Evolutionary conservation across 2,888 invertebrate genomes (phyloP).

Genomic region (Dolichopus griseipennis): DNA sequence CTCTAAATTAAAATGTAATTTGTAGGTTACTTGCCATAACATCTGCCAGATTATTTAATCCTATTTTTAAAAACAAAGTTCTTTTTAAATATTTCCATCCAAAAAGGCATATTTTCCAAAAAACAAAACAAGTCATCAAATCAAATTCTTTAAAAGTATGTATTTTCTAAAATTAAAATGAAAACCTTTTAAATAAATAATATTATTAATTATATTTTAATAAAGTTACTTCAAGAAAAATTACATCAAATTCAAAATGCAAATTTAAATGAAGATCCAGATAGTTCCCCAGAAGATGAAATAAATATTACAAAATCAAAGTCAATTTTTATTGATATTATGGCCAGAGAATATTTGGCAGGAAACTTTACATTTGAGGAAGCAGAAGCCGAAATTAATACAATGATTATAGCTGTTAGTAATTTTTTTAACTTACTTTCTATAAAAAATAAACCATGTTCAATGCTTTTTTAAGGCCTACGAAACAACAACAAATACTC

Average conservation of each 20-base stretch:
- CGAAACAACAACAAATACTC: conserved; percentile 13
- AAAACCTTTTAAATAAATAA: no score
- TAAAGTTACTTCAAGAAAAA: no score
- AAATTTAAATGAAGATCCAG: background rate
- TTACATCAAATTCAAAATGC: background rate
- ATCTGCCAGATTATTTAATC: background rate
- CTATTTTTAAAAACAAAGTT: background rate
- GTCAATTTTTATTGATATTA: conserved; percentile 29
- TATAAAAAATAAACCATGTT: no score
- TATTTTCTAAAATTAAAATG: no score
- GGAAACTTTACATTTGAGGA: conserved; percentile 32
- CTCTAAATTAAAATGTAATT: no score
- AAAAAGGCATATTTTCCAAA: no score
- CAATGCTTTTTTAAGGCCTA: background rate
- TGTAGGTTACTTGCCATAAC: no score
- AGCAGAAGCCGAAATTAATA: conserved; percentile 35
- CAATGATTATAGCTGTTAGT: conserved; percentile 31
- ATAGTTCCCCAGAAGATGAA: conserved; percentile 10
- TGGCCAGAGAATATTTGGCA: conserved; percentile 29
- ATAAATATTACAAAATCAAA: conserved; percentile 21
- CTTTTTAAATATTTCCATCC: background rate
- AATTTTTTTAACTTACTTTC: background rate
- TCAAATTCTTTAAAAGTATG: no score
- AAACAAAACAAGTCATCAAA: no score
- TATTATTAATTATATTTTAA: no score